These are phyloP conservation scores for Planiliza haematocheilus DNA, from an alignment of 2,113 vertebrate species.

Conservation along the genomic window DNA sequence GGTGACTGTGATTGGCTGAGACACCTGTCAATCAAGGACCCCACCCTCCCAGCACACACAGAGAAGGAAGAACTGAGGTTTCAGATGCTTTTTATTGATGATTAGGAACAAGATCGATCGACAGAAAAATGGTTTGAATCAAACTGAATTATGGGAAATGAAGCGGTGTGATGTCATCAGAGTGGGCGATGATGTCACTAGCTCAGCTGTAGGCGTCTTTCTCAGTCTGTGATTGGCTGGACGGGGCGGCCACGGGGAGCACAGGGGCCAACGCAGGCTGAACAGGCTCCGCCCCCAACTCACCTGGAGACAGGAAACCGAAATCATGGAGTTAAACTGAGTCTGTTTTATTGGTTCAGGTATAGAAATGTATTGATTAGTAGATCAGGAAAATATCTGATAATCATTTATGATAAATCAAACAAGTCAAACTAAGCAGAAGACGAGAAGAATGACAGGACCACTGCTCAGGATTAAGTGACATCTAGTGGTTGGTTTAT, in stretches of 20 bases:
- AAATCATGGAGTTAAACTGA: neutral
- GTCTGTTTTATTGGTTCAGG: no score
- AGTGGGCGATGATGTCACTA: neutral
- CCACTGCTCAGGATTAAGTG: no score
- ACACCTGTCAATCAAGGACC: conserved; percentile 1
- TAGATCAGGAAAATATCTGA: no score
- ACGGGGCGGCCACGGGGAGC: conserved; percentile 36
- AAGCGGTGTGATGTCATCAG: conserved; percentile 2
- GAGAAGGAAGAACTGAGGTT: neutral
- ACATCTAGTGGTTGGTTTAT: no score
- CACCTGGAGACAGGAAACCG: conserved; percentile 22
- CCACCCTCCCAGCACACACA: neutral
- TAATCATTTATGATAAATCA: no score
- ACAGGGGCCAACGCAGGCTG: conserved; percentile 9
- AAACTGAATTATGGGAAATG: conserved; percentile 25
- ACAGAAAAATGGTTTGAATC: neutral
- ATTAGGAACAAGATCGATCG: conserved; percentile 11
- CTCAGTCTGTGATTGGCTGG: conserved; percentile 52
- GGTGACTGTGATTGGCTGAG: neutral
- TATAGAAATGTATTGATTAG: no score
- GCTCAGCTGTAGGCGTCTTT: conserved; percentile 65
- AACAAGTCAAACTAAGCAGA: no score
- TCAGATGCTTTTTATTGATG: conserved; percentile 53
- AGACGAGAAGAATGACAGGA: no score
- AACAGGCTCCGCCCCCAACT: conserved; percentile 38